Evolutionary conservation across 2,797 vertebrate species (phyloP), one percentile per base, ranked within the genome.

Genomic region (Macropus fuliginosus): DNA sequence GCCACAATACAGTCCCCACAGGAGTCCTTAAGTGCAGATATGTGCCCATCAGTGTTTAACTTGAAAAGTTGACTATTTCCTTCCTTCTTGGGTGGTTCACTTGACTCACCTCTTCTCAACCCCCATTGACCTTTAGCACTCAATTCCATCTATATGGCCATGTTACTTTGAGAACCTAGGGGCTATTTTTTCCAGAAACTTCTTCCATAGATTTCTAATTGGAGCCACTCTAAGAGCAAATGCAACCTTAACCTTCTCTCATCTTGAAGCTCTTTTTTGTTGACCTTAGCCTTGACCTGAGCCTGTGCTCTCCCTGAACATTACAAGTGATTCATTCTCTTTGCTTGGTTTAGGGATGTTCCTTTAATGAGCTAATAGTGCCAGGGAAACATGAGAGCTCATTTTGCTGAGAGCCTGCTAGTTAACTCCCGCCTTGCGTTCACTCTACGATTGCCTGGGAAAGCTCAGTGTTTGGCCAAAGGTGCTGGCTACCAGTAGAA

Each of bases 261-360:
- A 59, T 66, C 93, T 92, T 91, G 81, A 1, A 90, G 3, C 95
- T 94, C 94, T 96, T 94, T 96, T 95, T 95, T 94, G 96, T 98
- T 98, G 96, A 98, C 98, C 98, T 98, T 98, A 97, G 97, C 96
- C 96, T 96, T 97, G 96, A 98, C 96, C 97, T 90, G n/a, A 96
- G 93, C 95, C 97, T 97, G 97, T 94, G 54, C 96, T 98, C 98
- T 98, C 96, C 40, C 40, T 96, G 98, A 97, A 97, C 97, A 97
- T 97, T 96, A 97, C 96, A 97, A 96, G 66, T 98, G 98, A 97
- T 98, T 98, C 97, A 98, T 98, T 98, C 96, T 98, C 95, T 95
- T 94, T 95, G 96, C 97, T 97, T 96, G 96, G 95, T 97, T 98
- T 97, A 96, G 97, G 96, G 97, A 95, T 97, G 93, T 97, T 93